Evolutionary conservation across 2,797 vertebrate genomes (phyloP).

Genomic region (Eulemur albifrons): DNA sequence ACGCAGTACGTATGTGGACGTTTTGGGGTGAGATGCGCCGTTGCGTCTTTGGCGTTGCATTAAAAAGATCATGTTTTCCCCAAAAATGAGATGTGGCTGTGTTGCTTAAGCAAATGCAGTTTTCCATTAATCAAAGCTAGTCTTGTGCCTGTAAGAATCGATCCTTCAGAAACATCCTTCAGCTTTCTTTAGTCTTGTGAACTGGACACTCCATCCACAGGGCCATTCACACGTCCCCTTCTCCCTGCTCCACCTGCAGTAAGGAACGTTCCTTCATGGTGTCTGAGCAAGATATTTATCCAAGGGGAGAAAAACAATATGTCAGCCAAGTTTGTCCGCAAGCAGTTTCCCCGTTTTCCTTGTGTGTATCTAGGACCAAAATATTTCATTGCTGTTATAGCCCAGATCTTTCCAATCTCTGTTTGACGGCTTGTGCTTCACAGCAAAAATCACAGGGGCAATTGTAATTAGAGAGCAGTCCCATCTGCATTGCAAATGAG

Average conservation of each 20-base stretch:
- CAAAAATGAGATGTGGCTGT: background rate
- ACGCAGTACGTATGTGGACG: background rate
- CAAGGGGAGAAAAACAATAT: background rate
- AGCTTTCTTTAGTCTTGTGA: background rate
- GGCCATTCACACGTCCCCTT: background rate
- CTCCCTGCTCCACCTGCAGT: background rate
- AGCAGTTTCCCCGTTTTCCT: too few relatives aligned
- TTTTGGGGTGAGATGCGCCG: too few relatives aligned
- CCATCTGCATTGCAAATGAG: background rate
- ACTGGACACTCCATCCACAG: background rate
- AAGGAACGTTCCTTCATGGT: accelerated
- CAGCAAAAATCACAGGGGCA: background rate
- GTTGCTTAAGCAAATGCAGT: background rate
- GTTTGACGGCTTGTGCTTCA: background rate
- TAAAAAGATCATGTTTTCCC: background rate
- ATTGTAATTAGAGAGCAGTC: background rate
- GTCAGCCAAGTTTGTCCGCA: background rate
- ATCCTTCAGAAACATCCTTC: background rate
- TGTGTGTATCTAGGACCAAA: background rate
- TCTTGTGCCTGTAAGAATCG: background rate
- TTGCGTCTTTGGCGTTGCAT: background rate
- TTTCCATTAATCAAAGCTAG: background rate
- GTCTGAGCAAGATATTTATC: background rate
- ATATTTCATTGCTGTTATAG: background rate
- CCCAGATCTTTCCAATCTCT: background rate